Evolutionary conservation across 2,888 invertebrate species (phyloP), one percentile per base, ranked within the genome.

Genomic region (Stenichneumon culpator): DNA sequence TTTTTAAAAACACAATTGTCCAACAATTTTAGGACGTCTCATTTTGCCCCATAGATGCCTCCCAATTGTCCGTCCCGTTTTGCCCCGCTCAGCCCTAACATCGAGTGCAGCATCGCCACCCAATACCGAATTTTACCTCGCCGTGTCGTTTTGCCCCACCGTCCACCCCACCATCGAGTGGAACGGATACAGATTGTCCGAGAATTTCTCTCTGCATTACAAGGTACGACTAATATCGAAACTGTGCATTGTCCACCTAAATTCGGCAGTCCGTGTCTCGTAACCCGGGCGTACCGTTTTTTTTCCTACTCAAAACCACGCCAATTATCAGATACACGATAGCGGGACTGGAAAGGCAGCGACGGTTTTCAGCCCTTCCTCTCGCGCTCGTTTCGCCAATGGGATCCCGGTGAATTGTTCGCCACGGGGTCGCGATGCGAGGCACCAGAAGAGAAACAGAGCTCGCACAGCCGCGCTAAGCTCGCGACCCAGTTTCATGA

Each of bases 401-500:
- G 14, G 63, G 47, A 67, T 32, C n/a, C 28, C 65, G 36, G 44
- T 54, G 60, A 28, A 79, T 74, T 67, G 52, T 68, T 36, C 54
- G 54, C 36, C 22, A 67, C 36, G 57, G 75, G 50, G 65, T 36
- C 19, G 52, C 68, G 25, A 52, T 14, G 50, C 28, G 77, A 50
- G 60, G 68, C 39, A 19, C 39, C 63, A 68, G 52, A 75, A 78
- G 69, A 28, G 50, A 47, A 32, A 69, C 68, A 75, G 74, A 70
- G 44, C 79, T 78, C 57, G 60, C 77, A 54, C 25, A 60, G 67
- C 78, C 65, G 25, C 47, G 70, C 80, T 84, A 78, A 89, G 79
- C 84, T 86, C 78, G 84, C 87, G 89, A 89, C 91, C 90, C 86
- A 90, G 88, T 92, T 92, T 84, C 87, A 65, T 80, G 80, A 91